These are phyloP conservation scores for Etia nguti DNA, from an alignment of 2,113 vertebrate genomes.

Conservation along the genomic window DNA sequence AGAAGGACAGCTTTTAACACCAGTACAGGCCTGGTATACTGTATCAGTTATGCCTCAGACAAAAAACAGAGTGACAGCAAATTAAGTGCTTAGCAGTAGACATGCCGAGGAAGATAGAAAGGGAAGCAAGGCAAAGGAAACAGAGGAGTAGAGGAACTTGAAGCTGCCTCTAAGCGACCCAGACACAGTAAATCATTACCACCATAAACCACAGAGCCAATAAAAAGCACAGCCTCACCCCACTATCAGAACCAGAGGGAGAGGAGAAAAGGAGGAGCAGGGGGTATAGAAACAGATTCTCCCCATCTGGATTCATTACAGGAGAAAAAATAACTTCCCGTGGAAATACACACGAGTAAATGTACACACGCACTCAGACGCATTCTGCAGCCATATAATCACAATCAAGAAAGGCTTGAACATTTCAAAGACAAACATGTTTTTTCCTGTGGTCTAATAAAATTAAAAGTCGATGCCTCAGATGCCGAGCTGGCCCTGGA, in stretches of 20 bases:
- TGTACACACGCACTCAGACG: conserved; percentile 2
- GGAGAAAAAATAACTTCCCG: conserved; percentile 64
- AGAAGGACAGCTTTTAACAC: conserved; percentile 7
- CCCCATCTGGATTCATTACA: conserved; percentile 77
- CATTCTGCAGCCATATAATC: conserved; percentile 61
- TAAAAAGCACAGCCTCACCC: conserved; percentile 65
- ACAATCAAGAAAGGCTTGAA: conserved; percentile 71
- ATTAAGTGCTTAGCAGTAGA: conserved; percentile 40
- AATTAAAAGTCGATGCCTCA: conserved; percentile 73
- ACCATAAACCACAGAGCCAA: conserved; percentile 66
- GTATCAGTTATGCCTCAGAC: conserved; percentile 8
- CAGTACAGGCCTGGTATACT: neutral
- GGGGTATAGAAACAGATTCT: conserved; percentile 63
- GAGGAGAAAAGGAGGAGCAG: conserved; percentile 30
- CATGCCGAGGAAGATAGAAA: neutral
- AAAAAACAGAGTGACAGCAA: conserved; percentile 48
- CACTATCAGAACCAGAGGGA: conserved; percentile 59
- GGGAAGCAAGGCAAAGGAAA: neutral
- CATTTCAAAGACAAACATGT: conserved; percentile 82
- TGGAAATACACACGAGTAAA: conserved; percentile 27
- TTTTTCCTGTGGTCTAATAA: conserved; percentile 84
- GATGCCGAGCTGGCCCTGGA: conserved; percentile 61
- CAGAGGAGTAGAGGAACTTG: conserved; percentile 48
- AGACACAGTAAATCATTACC: conserved; percentile 69
- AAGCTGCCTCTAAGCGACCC: conserved; percentile 54